phyloP scores from a whole-genome alignment of 2,797 vertebrate genomes.

The Spinibarbus caldwelli region DNA sequence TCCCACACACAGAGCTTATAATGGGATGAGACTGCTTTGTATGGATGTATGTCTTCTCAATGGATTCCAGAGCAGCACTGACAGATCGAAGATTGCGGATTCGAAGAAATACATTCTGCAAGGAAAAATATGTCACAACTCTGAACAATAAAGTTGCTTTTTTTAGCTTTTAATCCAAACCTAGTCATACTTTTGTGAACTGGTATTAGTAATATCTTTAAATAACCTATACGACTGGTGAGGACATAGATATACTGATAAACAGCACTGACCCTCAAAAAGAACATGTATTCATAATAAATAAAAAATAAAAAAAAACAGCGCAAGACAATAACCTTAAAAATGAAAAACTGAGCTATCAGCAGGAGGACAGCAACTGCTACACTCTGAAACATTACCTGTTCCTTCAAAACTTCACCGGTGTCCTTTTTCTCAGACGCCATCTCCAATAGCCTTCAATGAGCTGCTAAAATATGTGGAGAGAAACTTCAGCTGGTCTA shows the following conservation, averaged over 20 bases:
- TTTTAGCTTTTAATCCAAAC: too few relatives aligned
- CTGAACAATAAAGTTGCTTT: neutral
- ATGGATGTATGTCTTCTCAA: slow-evolving; percentile 76
- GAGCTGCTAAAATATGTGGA: neutral
- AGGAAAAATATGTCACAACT: neutral
- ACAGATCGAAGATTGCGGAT: slow-evolving; percentile 78
- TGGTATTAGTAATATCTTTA: neutral
- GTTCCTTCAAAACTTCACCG: neutral
- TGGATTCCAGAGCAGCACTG: slow-evolving; percentile 70
- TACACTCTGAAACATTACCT: slow-evolving; percentile 10
- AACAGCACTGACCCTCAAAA: slow-evolving; percentile 4
- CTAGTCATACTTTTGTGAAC: neutral
- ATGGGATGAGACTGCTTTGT: slow-evolving; percentile 79
- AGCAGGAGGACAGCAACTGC: neutral
- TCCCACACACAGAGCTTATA: slow-evolving; percentile 73
- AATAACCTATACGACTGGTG: neutral
- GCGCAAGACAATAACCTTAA: neutral
- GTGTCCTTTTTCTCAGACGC: slow-evolving; percentile 6
- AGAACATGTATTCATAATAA: neutral
- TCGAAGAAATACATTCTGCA: slow-evolving; percentile 76
- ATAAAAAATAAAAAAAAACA: neutral
- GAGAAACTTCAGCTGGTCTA: slow-evolving; percentile 10
- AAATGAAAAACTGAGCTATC: neutral
- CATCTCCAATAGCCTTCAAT: neutral
- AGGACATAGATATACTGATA: slow-evolving; percentile 1